A percentile compares a stretch with the other conserved stretches of the same genome.
Evolutionary conservation across 1,140 invertebrate genomes (phyloP).

Genomic region (Eufriesea mexicana): DNA sequence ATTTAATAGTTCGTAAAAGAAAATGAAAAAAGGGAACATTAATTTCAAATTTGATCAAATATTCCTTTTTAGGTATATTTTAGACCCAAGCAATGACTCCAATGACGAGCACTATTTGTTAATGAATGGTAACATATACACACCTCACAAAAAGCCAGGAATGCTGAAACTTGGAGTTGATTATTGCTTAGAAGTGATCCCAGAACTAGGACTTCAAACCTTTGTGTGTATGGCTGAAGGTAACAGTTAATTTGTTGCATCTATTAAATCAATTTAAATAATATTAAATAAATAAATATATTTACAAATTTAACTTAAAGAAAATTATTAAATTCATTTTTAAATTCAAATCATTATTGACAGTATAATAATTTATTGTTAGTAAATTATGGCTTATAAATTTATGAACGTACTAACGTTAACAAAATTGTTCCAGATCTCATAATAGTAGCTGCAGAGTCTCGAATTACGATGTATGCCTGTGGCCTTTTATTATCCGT

Average conservation of each 20-base stretch:
- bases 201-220: conserved; percentile 74
- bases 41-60: neutral
- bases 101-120: conserved; percentile 84
- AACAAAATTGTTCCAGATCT: conserved; percentile 59
- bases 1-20: neutral
- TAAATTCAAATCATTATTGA: too few species aligned
- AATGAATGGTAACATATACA: conserved; percentile 84
- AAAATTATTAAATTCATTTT: too few species aligned
- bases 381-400: neutral
- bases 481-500: conserved; percentile 81
- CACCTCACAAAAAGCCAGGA: conserved; percentile 77
- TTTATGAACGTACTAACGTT: neutral
- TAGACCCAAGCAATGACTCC: conserved; percentile 81
- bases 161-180: conserved; percentile 82
- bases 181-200: conserved; percentile 82
- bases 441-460: conserved; percentile 54
- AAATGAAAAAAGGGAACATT: neutral
- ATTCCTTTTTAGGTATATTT: conserved; percentile 80
- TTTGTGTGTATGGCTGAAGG: conserved; percentile 80
- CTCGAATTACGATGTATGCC: conserved; percentile 74
- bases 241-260: conserved; percentile 23
- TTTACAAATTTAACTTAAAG: too few species aligned
- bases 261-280: too few species aligned
- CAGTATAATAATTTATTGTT: too few species aligned
- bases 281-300: too few species aligned